Evolutionary conservation across 2,113 vertebrate genomes (phyloP).

Genomic region (Pelobates fuscus): DNA sequence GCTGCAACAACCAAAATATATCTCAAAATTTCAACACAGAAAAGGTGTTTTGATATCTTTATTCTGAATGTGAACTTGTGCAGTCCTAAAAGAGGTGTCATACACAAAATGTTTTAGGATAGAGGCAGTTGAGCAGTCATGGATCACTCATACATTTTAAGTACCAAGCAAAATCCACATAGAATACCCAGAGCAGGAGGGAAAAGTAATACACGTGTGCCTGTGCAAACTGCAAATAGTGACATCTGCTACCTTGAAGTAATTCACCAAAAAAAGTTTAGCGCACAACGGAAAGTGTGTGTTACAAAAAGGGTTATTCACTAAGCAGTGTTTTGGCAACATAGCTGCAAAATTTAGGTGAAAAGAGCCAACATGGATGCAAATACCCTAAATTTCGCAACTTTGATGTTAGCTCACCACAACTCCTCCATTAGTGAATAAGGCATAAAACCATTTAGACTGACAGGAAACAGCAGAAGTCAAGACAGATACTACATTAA

Average conservation of each 20-base stretch:
- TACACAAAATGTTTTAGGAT: not conserved
- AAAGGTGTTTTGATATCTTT: too few species aligned
- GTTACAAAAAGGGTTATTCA: too few species aligned
- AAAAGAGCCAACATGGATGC: too few species aligned
- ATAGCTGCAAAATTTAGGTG: too few species aligned
- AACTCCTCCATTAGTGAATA: too few species aligned
- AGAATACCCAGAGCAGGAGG: not conserved
- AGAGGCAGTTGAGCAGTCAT: not conserved
- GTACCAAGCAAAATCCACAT: not conserved
- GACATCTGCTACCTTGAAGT: not conserved
- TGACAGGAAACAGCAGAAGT: conserved; percentile 9
- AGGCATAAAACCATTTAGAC: not conserved
- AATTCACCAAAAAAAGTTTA: not conserved
- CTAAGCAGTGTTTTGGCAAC: too few species aligned
- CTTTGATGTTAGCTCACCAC: too few species aligned
- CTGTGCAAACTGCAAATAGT: not conserved
- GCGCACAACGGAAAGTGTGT: too few species aligned
- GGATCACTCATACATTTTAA: not conserved
- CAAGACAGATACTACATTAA: conserved; percentile 23
- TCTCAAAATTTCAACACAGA: too few species aligned
- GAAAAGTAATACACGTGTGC: not conserved
- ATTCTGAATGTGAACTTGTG: too few species aligned
- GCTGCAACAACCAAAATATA: too few species aligned
- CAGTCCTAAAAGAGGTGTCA: not conserved
- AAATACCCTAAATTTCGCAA: too few species aligned